phyloP scores from a whole-genome alignment of 2,113 vertebrate species.

The Phoenicopterus ruber region DNA sequence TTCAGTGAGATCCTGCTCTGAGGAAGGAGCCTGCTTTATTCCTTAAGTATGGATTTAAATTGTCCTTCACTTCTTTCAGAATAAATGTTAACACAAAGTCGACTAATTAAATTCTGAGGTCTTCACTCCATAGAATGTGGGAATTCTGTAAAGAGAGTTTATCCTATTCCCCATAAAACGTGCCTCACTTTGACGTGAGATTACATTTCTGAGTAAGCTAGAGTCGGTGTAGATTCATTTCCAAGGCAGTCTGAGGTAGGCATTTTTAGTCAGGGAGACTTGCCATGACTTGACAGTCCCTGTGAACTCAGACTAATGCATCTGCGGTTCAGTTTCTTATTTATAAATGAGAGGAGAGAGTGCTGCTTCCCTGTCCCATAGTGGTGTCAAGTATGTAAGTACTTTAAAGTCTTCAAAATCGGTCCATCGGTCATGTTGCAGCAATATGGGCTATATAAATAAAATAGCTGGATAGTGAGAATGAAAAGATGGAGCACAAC shows the following conservation, averaged over 20 bases:
- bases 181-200: background rate
- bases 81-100: background rate
- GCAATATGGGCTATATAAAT: background rate
- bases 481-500: background rate
- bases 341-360: background rate
- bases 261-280: background rate
- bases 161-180: background rate
- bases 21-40: background rate
- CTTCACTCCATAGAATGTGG: background rate
- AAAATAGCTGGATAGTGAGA: background rate
- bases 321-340: background rate
- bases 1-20: background rate
- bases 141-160: background rate
- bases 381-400: background rate
- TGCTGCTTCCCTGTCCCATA: background rate
- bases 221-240: background rate
- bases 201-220: background rate
- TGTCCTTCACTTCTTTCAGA: background rate
- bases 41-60: background rate
- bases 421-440: background rate
- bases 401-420: background rate
- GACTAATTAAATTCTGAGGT: background rate
- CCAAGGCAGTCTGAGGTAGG: background rate
- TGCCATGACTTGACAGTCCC: background rate
- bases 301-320: background rate